Evolutionary conservation across 2,888 invertebrate genomes (phyloP).

Genomic region (Gastracanthus pulcherrimus): DNA sequence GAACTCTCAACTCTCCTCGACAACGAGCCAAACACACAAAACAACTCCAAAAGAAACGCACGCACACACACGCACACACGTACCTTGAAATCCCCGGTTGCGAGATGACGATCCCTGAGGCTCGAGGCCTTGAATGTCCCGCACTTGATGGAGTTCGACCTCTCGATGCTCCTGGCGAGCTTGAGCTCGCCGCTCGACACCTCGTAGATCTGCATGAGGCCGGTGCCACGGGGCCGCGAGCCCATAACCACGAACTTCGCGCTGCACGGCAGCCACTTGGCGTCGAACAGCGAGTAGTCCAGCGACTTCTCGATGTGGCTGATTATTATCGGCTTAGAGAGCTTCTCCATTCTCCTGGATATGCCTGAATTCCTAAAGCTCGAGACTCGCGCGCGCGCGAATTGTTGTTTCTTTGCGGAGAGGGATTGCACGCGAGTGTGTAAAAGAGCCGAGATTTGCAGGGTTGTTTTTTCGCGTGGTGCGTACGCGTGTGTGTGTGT

Average conservation of each 20-base stretch:
- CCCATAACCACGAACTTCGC: slow-evolving; percentile 95
- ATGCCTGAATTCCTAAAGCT: not conserved
- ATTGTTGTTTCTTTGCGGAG: no score
- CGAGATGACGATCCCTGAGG: slow-evolving; percentile 88
- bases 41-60: not conserved
- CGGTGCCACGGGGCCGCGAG: slow-evolving; percentile 90
- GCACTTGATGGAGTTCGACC: slow-evolving; percentile 93
- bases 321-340: slow-evolving; percentile 94
- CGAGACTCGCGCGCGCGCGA: not conserved
- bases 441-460: no score
- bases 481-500: no score
- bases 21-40: not conserved
- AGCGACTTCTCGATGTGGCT: slow-evolving; percentile 90
- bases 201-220: slow-evolving; percentile 90
- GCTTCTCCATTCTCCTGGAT: slow-evolving; percentile 69
- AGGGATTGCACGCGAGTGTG: no score
- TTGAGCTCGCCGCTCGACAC: slow-evolving; percentile 86
- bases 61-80: not conserved
- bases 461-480: not conserved
- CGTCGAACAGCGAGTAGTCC: slow-evolving; percentile 92
- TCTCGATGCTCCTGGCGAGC: slow-evolving; percentile 86
- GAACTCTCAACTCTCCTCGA: not conserved
- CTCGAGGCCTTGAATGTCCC: slow-evolving; percentile 95
- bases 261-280: slow-evolving; percentile 97
- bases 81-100: slow-evolving; percentile 90